Base-by-base conservation (phyloP, 2,888 invertebrate species). In the Dinocampus coccinellae region DNA sequence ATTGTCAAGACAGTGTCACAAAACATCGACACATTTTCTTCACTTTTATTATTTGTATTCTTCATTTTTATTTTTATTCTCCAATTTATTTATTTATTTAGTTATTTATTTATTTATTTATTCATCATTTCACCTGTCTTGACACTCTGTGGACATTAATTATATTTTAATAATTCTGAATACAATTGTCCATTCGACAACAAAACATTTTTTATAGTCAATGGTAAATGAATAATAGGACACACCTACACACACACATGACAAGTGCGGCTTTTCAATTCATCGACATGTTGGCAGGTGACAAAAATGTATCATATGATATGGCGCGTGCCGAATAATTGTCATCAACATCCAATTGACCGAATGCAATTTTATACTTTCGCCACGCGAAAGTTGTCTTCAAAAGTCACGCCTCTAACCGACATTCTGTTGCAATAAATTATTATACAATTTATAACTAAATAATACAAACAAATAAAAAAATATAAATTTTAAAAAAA, bases 1-100 rank as follows among this genome's bases (percentile, higher is more conserved):
- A 82, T 82, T 72, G 72, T 74, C 64, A 63, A 67, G 64, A 73
- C 69, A 57, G 42, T 29, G 39, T 70, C 70, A 34, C 34, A 4
- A 16, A 16, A 47, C 47, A 47, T 47, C 16, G 47, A 16, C 47
- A 47, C 47, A 2, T 47, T 47, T 47, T 47, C 47, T 47, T 47
- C 47, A 47, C 47, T 47, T 47, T 47, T 47, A 16, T 47, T n/a
- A 47, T 47, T 47, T 47, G 16, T 47, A 20, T n/a, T 47, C 16
- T 47, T 47, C 16, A 16, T 3, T 20, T 36, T 47, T 7, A 47
- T 47, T 47, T 4, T 29, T 29, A n/a, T n/a, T n/a, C n/a, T n/a
- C n/a, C n/a, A n/a, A n/a, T n/a, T n/a, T n/a, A n/a, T n/a, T n/a
- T n/a, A 4, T 29, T 4, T 4, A 29, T 29, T 29, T 29, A 7